A percentile compares a stretch with the other conserved stretches of the same genome.
Conservation (phyloP, 1,140 invertebrate species). For the Drosophila mojavensis region DNA sequence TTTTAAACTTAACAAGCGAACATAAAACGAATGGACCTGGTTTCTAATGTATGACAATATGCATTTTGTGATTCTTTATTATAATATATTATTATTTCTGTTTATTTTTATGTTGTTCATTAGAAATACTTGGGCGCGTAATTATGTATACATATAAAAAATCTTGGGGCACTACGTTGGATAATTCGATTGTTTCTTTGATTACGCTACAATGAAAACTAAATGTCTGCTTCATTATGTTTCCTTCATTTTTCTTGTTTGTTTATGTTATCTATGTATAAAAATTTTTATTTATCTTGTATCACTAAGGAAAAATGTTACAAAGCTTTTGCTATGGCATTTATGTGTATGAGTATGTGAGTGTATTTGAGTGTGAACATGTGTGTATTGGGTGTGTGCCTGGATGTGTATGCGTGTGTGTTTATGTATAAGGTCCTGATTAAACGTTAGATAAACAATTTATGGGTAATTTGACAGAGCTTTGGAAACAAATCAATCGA, state of each 20-base stretch:
- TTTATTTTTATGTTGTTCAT: slow-evolving; percentile 55
- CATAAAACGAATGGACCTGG: slow-evolving; percentile 51
- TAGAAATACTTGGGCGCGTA: slow-evolving; percentile 76
- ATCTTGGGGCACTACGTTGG: slow-evolving; percentile 50
- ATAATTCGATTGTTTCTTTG: slow-evolving; percentile 52
- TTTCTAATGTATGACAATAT: slow-evolving; percentile 54
- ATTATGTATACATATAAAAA: slow-evolving; percentile 65
- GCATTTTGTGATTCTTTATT: slow-evolving; percentile 34
- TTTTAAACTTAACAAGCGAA: slow-evolving; percentile 75
- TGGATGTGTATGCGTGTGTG: slow-evolving; percentile 12
- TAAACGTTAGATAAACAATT: slow-evolving; percentile 53
- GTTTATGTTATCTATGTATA: slow-evolving; percentile 69
- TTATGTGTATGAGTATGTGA: slow-evolving; percentile 38
- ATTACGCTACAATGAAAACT: slow-evolving; percentile 76
- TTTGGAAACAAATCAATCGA: slow-evolving; percentile 58
- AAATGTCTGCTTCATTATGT: slow-evolving; percentile 55
- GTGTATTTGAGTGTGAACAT: slow-evolving; percentile 7
- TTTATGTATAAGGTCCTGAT: slow-evolving; percentile 34
- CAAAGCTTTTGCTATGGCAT: slow-evolving; percentile 81
- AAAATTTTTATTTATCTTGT: slow-evolving; percentile 60
- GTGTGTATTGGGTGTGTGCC: slow-evolving; percentile 10
- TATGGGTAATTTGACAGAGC: slow-evolving; percentile 53
- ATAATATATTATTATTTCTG: slow-evolving; percentile 32
- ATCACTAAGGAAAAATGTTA: slow-evolving; percentile 71
- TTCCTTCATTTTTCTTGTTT: slow-evolving; percentile 31